Conservation (phyloP, 2,113 vertebrate genomes). For the Tamias sibiricus region DNA sequence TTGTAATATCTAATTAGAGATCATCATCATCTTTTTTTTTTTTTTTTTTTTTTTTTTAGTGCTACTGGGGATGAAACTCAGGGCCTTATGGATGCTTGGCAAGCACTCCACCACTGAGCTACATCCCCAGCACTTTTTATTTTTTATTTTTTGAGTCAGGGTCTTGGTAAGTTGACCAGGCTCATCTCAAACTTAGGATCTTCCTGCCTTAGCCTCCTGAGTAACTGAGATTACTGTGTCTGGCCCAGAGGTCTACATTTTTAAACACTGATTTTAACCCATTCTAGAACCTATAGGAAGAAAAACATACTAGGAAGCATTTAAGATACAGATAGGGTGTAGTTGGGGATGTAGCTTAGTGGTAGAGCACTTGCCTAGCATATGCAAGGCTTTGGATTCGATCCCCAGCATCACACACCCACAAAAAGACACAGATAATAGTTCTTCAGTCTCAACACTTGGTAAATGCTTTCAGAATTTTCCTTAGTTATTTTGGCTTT, state of each 20-base stretch:
- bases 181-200: background rate
- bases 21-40: too few relatives aligned
- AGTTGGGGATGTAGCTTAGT: too few relatives aligned
- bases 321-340: background rate
- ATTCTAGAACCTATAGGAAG: background rate
- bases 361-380: too few relatives aligned
- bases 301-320: constrained; percentile 34
- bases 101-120: too few relatives aligned
- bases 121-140: too few relatives aligned
- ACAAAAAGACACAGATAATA: background rate
- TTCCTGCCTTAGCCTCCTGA: background rate
- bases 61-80: background rate
- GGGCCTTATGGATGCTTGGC: too few relatives aligned
- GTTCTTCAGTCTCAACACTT: background rate
- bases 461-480: background rate
- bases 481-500: constrained; percentile 21
- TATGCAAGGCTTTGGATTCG: too few relatives aligned
- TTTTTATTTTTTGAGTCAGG: too few relatives aligned
- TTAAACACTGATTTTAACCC: background rate
- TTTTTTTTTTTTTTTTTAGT: background rate
- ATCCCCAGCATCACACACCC: too few relatives aligned
- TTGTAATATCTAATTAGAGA: background rate
- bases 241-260: background rate
- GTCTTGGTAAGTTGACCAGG: too few relatives aligned
- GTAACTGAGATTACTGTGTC: background rate